These are phyloP conservation scores for Hylia prasina DNA, from an alignment of 2,113 vertebrate species.

Conservation along the genomic window DNA sequence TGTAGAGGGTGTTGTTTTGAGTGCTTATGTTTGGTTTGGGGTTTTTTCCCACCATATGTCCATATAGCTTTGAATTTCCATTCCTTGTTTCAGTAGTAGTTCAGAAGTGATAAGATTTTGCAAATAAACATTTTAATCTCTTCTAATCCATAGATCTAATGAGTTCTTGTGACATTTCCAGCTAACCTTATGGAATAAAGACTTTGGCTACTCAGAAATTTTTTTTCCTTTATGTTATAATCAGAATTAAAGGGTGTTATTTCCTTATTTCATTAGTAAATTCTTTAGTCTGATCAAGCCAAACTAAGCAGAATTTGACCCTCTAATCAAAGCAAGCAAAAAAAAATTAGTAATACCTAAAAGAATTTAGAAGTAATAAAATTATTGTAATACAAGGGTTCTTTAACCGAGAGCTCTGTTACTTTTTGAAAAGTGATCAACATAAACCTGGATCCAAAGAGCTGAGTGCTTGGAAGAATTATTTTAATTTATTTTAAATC, in stretches of 20 bases:
- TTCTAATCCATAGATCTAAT: background rate
- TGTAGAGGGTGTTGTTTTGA: fast-evolving
- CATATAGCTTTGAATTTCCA: background rate
- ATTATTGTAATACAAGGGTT: background rate
- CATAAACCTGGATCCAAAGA: background rate
- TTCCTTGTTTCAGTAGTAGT: background rate
- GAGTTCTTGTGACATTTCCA: background rate
- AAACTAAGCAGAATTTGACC: background rate
- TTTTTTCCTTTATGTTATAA: background rate
- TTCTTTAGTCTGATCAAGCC: background rate
- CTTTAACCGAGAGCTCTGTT: background rate
- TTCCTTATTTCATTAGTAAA: background rate
- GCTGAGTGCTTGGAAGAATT: background rate
- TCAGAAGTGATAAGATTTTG: background rate
- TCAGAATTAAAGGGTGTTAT: background rate
- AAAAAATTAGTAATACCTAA: background rate
- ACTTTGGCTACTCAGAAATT: background rate
- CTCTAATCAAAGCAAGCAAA: background rate
- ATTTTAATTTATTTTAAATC: background rate
- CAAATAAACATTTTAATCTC: background rate
- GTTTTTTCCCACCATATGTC: fast-evolving
- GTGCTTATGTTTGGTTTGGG: fast-evolving
- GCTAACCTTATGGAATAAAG: background rate
- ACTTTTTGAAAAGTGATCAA: background rate
- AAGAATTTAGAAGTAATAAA: background rate